These are phyloP conservation scores for Pantherophis vulpinus DNA, from an alignment of 2,797 vertebrate genomes.

Conservation along the genomic window DNA sequence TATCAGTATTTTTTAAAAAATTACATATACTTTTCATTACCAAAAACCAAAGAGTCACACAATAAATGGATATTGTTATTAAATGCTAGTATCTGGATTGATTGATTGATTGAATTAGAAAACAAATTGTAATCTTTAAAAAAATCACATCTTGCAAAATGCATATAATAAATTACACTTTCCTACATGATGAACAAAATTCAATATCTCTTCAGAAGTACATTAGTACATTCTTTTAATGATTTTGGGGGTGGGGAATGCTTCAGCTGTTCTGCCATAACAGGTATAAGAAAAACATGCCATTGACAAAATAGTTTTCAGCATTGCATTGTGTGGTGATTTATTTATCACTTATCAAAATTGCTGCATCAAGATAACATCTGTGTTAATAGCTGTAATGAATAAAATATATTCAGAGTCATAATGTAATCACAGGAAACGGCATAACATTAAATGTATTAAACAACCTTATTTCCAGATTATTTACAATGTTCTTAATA, in stretches of 20 bases:
- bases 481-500: slow-evolving; percentile 32
- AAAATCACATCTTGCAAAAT: background rate
- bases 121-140: background rate
- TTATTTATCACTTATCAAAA: background rate
- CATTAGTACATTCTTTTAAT: background rate
- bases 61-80: background rate
- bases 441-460: background rate
- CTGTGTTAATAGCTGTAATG: background rate
- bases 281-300: background rate
- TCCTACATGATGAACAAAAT: background rate
- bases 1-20: background rate
- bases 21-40: background rate
- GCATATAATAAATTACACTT: background rate
- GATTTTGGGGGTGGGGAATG: background rate
- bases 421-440: background rate
- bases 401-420: background rate
- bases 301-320: background rate
- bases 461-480: slow-evolving; percentile 1
- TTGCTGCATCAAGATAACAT: background rate
- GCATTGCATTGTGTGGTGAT: background rate
- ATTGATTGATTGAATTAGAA: background rate
- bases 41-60: background rate
- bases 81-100: background rate
- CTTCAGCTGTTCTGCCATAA: background rate
- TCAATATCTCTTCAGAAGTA: background rate